phyloP scores from a whole-genome alignment of 2,113 vertebrate species.

The Aramus guarauna region DNA sequence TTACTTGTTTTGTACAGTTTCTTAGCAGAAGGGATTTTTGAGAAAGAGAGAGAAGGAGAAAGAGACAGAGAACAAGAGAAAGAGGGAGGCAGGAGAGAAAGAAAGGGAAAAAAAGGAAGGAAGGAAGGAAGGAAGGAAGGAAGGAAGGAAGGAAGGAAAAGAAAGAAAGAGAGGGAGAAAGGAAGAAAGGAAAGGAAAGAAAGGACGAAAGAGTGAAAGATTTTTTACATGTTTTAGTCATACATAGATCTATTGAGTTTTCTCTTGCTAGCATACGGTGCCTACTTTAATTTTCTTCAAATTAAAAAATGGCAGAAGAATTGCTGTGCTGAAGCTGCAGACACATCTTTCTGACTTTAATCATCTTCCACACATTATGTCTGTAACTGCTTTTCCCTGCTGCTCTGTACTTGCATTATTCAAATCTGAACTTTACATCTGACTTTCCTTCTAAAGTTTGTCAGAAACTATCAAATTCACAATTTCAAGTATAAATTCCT shows the following conservation, averaged over 20 bases:
- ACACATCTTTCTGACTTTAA: not conserved
- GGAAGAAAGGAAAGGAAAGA: accelerated
- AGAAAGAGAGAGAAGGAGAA: not conserved
- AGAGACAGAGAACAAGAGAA: not conserved
- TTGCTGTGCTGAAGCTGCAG: not conserved
- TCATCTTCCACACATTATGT: not conserved
- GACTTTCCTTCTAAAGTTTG: not conserved
- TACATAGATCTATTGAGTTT: not conserved
- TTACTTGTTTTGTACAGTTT: not conserved
- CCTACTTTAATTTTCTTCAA: slow-evolving; percentile 5
- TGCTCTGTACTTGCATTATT: slow-evolving; percentile 5
- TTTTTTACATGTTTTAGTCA: not conserved
- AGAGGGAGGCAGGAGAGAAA: not conserved
- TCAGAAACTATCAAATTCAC: not conserved
- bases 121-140: accelerated
- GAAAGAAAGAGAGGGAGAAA: accelerated
- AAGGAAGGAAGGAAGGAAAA: accelerated
- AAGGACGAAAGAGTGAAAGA: not conserved
- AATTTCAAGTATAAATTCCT: not conserved
- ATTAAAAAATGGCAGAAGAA: not conserved
- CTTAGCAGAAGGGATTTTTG: not conserved
- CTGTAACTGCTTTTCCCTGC: not conserved
- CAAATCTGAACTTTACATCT: not conserved
- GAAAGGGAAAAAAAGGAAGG: not conserved
- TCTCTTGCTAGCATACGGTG: not conserved